These are phyloP conservation scores for Tipula vernalis DNA, from an alignment of 2,888 invertebrate genomes.

Conservation along the genomic window DNA sequence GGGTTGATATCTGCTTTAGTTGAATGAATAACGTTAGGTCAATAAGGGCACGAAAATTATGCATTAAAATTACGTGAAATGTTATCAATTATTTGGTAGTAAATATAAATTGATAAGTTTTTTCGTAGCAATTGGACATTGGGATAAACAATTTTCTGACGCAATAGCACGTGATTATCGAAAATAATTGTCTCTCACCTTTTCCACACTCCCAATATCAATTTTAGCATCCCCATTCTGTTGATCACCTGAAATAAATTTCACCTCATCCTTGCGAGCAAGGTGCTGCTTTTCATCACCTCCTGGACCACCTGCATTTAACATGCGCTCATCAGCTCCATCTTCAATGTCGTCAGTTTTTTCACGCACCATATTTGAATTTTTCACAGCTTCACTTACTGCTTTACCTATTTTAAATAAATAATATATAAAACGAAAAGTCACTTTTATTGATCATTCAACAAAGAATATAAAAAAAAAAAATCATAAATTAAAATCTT, in stretches of 20 bases:
- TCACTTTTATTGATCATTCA: background rate
- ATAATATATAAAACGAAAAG: background rate
- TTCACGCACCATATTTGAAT: constrained; percentile 34
- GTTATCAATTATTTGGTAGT: background rate
- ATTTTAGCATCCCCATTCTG: constrained; percentile 84
- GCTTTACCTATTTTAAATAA: background rate
- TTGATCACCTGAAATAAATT: constrained; percentile 57
- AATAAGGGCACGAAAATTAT: background rate
- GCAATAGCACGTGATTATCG: background rate
- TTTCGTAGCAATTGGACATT: background rate
- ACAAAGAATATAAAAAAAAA: background rate
- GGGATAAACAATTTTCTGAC: background rate
- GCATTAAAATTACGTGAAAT: background rate
- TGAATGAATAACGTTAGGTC: background rate
- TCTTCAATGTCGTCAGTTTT: constrained; percentile 39
- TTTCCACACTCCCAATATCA: constrained; percentile 56
- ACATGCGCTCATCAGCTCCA: constrained; percentile 59
- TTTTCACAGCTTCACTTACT: background rate
- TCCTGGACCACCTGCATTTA: constrained; percentile 22
- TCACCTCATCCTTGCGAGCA: constrained; percentile 52
- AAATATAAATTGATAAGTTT: background rate
- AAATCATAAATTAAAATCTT: background rate
- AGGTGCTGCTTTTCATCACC: constrained; percentile 43
- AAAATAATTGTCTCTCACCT: constrained; percentile 29
- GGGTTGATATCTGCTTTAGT: background rate